Evolutionary conservation across 2,797 vertebrate genomes (phyloP), one percentile per base, ranked within the genome.

Genomic region (Telmatherina bonti): DNA sequence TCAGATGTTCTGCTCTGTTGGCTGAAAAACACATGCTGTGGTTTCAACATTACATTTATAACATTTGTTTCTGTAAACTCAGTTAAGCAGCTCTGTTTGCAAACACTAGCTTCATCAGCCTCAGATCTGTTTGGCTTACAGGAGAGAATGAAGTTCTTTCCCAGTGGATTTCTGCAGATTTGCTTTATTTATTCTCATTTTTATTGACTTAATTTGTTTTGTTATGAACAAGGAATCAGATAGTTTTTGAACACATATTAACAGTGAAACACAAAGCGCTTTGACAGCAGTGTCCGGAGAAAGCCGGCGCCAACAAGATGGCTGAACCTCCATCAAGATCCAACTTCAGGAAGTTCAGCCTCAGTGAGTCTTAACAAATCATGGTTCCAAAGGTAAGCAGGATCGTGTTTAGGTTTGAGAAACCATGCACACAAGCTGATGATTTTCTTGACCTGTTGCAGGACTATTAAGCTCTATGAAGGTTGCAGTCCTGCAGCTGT

Each of bases 31-130:
- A 54, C 41, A 8, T 35, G 16, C 24, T 2, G 15, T 12, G 30
- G 26, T 20, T 29, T 60, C 49, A 36, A 36, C 3, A 66, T 45
- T 47, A 47, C 70, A 35, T n/a, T 27, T 41, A 10, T 9, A 20
- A 41, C 12, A 47, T 49, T 43, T 24, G 7, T 18, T 54, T 58
- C 26, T 38, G 16, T 59, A 26, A 57, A 62, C 8, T 51, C 57
- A 49, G 49, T 27, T 68, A n/a, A 58, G 45, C 59, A 52, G 41
- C 13, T 2, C 3, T 15, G 18, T 62, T 45, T 24, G 35, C 22
- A 36, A 73, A 76, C 55, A 30, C 58, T 30, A 57, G 7, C 59
- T 70, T 52, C 13, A 45, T 59, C 27, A 65, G 31, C 10, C 7
- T 71, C 1, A 47, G 47, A 27, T 59, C 31, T 63, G 4, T 29